Base-by-base conservation (phyloP, 2,888 invertebrate genomes). In the Drosophila demipolita region DNA sequence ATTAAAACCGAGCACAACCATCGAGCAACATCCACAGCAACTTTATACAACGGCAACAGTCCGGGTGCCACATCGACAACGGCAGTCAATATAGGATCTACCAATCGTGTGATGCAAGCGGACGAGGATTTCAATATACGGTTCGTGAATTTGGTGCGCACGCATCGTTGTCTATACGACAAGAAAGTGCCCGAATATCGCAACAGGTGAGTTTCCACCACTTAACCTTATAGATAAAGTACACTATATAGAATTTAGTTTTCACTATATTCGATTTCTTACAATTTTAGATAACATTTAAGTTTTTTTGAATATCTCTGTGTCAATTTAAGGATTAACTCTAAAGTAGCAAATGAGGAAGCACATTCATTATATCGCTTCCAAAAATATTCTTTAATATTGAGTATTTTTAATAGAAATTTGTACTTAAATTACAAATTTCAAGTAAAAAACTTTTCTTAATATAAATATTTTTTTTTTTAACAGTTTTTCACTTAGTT, bases 101-200 rank as follows among this genome's bases (percentile, higher is more conserved):
- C 90, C 73, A 83, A 85, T 73, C 91, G 91, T 65, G 91, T 90
- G 68, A 94, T 94, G 94, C 93, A 92, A 77, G 93, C 94, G 73
- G 93, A 93, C 78, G 93, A 93, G 73, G 92, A 93, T 68, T 91
- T 93, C 66, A 93, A 94, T 90, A 93, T 93, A 49, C 91, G 92
- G 52, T 94, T 94, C 76, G 94, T 94, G 73, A 93, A 94, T 84
- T 92, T 94, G 75, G 92, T 94, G 61, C 92, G 94, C 89, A 91
- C 91, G 76, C 93, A 93, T 77, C 94, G 94, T 48, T 94, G 94
- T 80, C 90, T 94, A 20, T 94, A 94, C 74, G 93, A 94, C 71
- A 92, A 93, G 61, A 93, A 91, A 68, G 89, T 93, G 72, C 94
- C 94, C 11, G 92, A 93, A 33, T 94, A 94, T 80, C 92, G 93